Evolutionary conservation across 2,113 vertebrate genomes (phyloP).

Genomic region (Lasiurus borealis): DNA sequence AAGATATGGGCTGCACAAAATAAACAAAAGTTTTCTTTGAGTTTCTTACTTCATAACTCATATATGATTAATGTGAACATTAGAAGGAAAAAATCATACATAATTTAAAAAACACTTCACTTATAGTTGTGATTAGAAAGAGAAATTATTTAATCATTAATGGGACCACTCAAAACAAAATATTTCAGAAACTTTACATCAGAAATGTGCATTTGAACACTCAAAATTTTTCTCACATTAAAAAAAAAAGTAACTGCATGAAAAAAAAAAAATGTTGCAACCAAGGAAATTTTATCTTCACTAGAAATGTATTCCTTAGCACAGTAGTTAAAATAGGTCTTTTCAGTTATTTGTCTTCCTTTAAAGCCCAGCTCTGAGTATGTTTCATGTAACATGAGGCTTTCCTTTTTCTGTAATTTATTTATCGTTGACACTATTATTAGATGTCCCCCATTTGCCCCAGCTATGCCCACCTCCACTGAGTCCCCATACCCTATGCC

Average conservation of each 20-base stretch:
- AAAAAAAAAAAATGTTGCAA: background rate
- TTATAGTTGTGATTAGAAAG: background rate
- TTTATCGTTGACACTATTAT: background rate
- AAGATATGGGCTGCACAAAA: background rate
- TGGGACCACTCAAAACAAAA: background rate
- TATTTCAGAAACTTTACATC: background rate
- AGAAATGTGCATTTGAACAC: conserved; percentile 10
- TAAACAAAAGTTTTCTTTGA: background rate
- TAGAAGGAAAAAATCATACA: background rate
- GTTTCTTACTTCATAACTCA: conserved; percentile 4
- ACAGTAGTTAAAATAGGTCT: conserved; percentile 38
- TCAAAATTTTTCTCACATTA: background rate
- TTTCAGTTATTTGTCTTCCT: conserved; percentile 27
- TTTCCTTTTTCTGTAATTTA: conserved; percentile 17
- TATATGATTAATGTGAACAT: background rate
- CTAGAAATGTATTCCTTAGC: background rate
- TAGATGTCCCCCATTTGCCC: background rate
- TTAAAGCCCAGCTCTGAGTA: background rate
- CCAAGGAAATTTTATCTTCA: conserved; percentile 23
- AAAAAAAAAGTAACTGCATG: background rate
- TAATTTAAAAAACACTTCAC: background rate
- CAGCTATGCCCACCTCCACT: background rate
- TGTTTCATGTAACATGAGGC: conserved; percentile 35
- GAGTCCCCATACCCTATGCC: background rate
- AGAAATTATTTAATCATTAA: conserved; percentile 19